Conservation (phyloP, 2,113 vertebrate species). For the Cairina moschata region DNA sequence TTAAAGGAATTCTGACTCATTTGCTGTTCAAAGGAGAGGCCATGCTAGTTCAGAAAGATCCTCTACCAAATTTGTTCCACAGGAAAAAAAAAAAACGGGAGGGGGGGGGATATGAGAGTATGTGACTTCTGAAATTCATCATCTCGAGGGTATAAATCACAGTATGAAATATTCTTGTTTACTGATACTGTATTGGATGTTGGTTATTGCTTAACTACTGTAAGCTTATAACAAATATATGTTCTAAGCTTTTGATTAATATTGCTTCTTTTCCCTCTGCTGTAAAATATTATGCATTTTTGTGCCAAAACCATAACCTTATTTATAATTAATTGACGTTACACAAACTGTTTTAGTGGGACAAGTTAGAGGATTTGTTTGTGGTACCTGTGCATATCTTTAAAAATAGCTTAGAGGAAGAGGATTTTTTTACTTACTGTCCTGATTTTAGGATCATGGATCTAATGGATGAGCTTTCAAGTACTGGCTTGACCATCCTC, state of each 20-base stretch:
- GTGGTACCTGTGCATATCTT: not conserved
- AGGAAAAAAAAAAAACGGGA: not conserved
- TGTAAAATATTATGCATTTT: not conserved
- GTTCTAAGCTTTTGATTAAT: not conserved
- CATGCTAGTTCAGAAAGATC: not conserved
- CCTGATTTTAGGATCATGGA: not conserved
- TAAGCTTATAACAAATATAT: not conserved
- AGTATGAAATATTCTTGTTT: not conserved
- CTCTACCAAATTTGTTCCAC: not conserved
- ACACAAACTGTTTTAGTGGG: not conserved
- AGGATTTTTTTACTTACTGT: not conserved
- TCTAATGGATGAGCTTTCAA: conserved; percentile 8
- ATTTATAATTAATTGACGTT: conserved; percentile 12
- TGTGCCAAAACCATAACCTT: not conserved
- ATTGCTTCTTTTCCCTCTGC: not conserved
- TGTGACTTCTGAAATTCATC: not conserved
- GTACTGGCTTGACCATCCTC: not conserved
- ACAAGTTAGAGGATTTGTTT: not conserved
- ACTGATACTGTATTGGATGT: not conserved
- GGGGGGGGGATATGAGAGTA: not conserved
- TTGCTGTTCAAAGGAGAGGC: not conserved
- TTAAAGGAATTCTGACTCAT: conserved; percentile 9
- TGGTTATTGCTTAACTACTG: not conserved
- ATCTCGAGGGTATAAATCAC: not conserved
- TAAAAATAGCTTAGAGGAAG: not conserved